Evolutionary conservation across 2,888 invertebrate species (phyloP).

Genomic region (Polymixis flavicincta): DNA sequence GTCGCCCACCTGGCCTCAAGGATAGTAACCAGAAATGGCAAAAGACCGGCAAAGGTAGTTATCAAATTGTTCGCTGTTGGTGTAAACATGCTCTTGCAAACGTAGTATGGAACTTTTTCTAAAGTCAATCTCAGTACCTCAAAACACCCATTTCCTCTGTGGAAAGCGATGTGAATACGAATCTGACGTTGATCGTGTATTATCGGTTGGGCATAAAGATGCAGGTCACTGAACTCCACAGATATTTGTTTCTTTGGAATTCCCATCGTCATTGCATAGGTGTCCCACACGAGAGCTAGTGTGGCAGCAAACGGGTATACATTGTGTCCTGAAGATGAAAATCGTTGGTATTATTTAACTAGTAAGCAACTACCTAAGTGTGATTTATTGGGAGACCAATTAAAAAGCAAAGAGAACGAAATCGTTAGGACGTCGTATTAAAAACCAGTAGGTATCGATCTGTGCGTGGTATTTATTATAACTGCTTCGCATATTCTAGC

Average conservation of each 20-base stretch:
- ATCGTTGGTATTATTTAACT: background rate
- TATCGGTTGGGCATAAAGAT: slow-evolving; percentile 90
- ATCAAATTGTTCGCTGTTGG: background rate
- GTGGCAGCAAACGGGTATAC: slow-evolving; percentile 95
- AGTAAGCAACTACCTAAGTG: no score
- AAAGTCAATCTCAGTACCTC: slow-evolving; percentile 79
- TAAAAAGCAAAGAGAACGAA: no score
- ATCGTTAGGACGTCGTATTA: background rate
- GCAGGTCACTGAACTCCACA: slow-evolving; percentile 92
- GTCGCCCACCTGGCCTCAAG: background rate
- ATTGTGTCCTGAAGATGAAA: slow-evolving; percentile 86
- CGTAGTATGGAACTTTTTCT: background rate
- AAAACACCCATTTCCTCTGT: slow-evolving; percentile 90
- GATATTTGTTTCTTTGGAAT: slow-evolving; percentile 91
- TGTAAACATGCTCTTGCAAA: background rate
- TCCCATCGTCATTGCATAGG: slow-evolving; percentile 90
- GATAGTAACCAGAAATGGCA: background rate
- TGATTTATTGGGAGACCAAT: background rate
- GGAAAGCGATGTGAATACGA: slow-evolving; percentile 89
- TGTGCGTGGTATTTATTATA: background rate
- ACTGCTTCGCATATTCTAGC: no score
- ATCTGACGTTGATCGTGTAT: slow-evolving; percentile 86
- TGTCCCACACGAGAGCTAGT: slow-evolving; percentile 93
- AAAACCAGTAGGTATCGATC: background rate
- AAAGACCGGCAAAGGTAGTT: background rate